Base-by-base conservation (phyloP, 2,113 vertebrate species). In the Nibea albiflora region DNA sequence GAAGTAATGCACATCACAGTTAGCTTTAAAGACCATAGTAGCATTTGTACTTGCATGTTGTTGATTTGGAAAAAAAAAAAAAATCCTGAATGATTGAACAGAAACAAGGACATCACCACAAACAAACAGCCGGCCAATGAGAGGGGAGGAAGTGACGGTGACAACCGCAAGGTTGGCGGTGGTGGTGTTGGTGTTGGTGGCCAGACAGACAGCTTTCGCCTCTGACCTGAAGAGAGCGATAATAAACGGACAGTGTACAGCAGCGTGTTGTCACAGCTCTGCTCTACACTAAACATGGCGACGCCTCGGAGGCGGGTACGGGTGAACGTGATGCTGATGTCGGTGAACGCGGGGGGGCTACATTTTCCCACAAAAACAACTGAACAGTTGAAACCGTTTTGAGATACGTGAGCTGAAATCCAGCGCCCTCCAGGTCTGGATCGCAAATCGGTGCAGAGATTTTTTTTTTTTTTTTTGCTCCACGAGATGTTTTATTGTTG, bases 1-100 rank as follows among this genome's bases (percentile, higher is more conserved):
- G 81, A 90, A 94, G 92, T 90, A 95, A 95, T 94, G 94, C 95
- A 96, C 95, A 96, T 93, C 95, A 97, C 94, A 96, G 90, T 93
- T 94, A 93, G 94, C 90, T 94, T 95, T 88, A 89, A 79, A 94
- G 90, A 94, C 83, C 86, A 92, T 88, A 92, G 86, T 88, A 92
- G 88, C 65, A 81, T 92, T 91, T 90, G 92, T 87, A 92, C 73
- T 93, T 92, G 87, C 88, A 91, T 88, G 89, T 89, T 85, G 86
- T 85, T 44, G 62, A 67, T 67, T 42, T 84, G n/a, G n/a, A 85
- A 88, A 84, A 58, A 69, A 49, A 89, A 62, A 53, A 85, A 90
- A 89, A 92, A 89, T 88, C 91, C 89, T 93, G 85, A 87, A 93
- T 84, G 85, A 81, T 53, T 80, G 80, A 81, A 86, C 84, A 78